These are phyloP conservation scores for Nephotettix cincticeps DNA, from an alignment of 1,140 invertebrate genomes.

Conservation along the genomic window DNA sequence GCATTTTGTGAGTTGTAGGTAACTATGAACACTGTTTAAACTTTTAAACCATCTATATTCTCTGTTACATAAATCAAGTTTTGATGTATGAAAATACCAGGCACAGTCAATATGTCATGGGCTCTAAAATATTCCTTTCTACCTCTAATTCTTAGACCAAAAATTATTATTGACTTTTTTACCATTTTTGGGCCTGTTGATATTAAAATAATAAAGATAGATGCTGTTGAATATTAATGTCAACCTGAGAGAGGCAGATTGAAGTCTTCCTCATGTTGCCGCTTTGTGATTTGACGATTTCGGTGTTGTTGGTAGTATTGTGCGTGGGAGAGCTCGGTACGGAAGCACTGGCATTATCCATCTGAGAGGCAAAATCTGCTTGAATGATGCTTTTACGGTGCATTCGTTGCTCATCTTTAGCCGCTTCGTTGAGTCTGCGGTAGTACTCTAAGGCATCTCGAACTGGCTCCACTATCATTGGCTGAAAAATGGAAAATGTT, in stretches of 20 bases:
- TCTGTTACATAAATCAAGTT: no score
- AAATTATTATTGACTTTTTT: no score
- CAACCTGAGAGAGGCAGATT: slow-evolving; percentile 36
- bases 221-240: no score
- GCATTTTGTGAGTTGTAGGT: no score
- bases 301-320: slow-evolving; percentile 24
- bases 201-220: no score
- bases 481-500: slow-evolving; percentile 48
- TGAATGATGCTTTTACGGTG: slow-evolving; percentile 61
- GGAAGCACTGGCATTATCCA: slow-evolving; percentile 31
- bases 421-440: slow-evolving; percentile 61
- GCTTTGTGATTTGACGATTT: slow-evolving; percentile 54
- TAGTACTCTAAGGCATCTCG: slow-evolving; percentile 60
- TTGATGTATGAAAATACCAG: no score
- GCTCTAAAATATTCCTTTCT: no score
- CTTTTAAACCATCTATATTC: no score
- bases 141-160: no score
- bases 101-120: no score
- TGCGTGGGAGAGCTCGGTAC: slow-evolving; percentile 25
- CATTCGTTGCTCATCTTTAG: slow-evolving; percentile 57
- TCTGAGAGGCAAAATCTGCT: slow-evolving; percentile 42
- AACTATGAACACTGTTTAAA: no score
- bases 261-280: slow-evolving; percentile 51
- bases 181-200: no score
- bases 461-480: slow-evolving; percentile 60